phyloP scores from a whole-genome alignment of 2,113 vertebrate species.

The Halichoeres trimaculatus region DNA sequence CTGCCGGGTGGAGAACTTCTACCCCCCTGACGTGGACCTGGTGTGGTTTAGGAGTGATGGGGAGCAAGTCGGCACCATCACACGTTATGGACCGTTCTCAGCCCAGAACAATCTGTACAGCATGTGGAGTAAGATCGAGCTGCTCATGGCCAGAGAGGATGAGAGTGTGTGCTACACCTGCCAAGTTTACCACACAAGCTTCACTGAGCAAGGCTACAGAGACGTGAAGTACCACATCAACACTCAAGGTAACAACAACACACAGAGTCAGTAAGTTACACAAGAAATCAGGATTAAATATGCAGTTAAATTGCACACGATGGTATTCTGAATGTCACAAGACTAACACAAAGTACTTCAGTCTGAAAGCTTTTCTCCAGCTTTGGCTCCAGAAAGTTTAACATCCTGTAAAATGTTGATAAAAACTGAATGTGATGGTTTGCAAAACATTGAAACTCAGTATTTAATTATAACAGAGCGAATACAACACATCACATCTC shows the following conservation, averaged over 20 bases:
- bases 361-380: no score
- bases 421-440: no score
- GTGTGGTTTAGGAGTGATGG: conserved; percentile 72
- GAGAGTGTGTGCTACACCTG: conserved; percentile 68
- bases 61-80: conserved; percentile 36
- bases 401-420: no score
- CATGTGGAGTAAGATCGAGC: conserved; percentile 74
- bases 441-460: no score
- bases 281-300: no score
- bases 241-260: conserved; percentile 62
- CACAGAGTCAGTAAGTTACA: no score
- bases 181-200: conserved; percentile 70
- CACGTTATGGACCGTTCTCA: conserved; percentile 72
- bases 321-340: no score
- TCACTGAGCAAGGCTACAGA: conserved; percentile 56
- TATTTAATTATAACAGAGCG: no score
- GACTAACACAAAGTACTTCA: no score
- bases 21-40: conserved; percentile 61
- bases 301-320: no score
- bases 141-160: conserved; percentile 66
- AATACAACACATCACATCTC: no score
- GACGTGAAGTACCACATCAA: conserved; percentile 74
- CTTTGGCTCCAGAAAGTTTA: no score
- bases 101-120: conserved; percentile 60
- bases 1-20: conserved; percentile 77